Conservation (phyloP, 2,888 invertebrate genomes). For the Phanerotoma sp. region DNA sequence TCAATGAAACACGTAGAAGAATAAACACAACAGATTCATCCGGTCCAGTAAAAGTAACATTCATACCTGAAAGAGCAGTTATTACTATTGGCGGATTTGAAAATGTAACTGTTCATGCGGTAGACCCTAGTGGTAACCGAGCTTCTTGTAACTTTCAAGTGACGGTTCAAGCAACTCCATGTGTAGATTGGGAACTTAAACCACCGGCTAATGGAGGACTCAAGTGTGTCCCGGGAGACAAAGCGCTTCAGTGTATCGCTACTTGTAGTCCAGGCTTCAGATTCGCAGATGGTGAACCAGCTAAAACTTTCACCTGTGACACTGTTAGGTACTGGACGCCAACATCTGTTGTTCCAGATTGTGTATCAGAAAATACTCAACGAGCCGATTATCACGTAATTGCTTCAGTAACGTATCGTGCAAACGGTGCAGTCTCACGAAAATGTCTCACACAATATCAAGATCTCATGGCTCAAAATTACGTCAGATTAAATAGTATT, state of each 20-base stretch:
- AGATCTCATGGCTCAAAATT: slow-evolving; percentile 79
- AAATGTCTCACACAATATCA: slow-evolving; percentile 84
- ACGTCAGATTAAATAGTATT: slow-evolving; percentile 74
- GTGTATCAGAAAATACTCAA: slow-evolving; percentile 93
- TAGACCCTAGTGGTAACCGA: slow-evolving; percentile 83
- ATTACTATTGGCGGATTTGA: slow-evolving; percentile 86
- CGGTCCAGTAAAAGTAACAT: slow-evolving; percentile 81
- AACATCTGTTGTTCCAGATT: slow-evolving; percentile 88
- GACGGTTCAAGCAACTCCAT: slow-evolving; percentile 89
- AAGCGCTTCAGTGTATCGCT: slow-evolving; percentile 84
- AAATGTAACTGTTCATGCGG: slow-evolving; percentile 88
- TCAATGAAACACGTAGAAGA: slow-evolving; percentile 82
- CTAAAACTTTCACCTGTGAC: slow-evolving; percentile 85
- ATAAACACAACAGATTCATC: slow-evolving; percentile 87
- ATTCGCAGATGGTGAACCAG: slow-evolving; percentile 87
- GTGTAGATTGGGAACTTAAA: slow-evolving; percentile 92
- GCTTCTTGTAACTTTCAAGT: slow-evolving; percentile 92
- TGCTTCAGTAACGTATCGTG: slow-evolving; percentile 82
- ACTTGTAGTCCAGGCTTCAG: slow-evolving; percentile 86
- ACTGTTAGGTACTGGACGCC: slow-evolving; percentile 83
- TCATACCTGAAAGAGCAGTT: slow-evolving; percentile 74
- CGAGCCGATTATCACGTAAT: slow-evolving; percentile 94
- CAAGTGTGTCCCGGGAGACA: slow-evolving; percentile 81
- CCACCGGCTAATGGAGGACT: slow-evolving; percentile 86
- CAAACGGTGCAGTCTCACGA: slow-evolving; percentile 85